Conservation (phyloP, 92 coral and sea anemone species). For the Virgularia gustaviana region DNA sequence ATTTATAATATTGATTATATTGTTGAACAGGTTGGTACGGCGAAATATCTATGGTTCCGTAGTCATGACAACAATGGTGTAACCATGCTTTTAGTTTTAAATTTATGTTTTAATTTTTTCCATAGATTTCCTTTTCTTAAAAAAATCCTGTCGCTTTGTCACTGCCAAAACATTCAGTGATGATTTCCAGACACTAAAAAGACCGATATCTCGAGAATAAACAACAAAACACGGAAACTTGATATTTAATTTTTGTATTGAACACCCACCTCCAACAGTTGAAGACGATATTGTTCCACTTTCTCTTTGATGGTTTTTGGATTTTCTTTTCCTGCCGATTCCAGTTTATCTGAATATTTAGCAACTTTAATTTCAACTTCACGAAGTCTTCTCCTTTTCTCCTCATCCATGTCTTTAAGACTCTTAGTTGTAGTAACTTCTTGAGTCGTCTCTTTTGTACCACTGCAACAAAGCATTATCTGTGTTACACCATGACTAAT, state of each 20-base stretch:
- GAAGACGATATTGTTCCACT: slow-evolving; percentile 76
- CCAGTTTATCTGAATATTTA: slow-evolving; percentile 90
- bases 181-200: neutral
- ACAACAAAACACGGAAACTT: neutral
- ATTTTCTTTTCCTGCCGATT: slow-evolving; percentile 60
- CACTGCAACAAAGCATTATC: too few species aligned
- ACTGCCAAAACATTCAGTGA: too few species aligned
- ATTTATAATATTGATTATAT: too few species aligned
- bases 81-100: too few species aligned
- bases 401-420: slow-evolving; percentile 75
- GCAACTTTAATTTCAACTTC: slow-evolving; percentile 97
- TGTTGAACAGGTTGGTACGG: too few species aligned
- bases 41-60: too few species aligned
- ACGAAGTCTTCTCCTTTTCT: slow-evolving; percentile 78
- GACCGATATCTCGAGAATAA: neutral
- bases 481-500: too few species aligned
- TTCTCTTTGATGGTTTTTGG: slow-evolving; percentile 71
- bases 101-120: too few species aligned
- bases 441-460: too few species aligned
- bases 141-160: too few species aligned
- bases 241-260: neutral
- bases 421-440: slow-evolving; percentile 59
- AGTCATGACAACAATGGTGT: too few species aligned
- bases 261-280: slow-evolving; percentile 75
- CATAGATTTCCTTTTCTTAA: too few species aligned